A percentile compares a stretch with the other conserved stretches of the same genome.
Evolutionary conservation across 1,140 invertebrate genomes (phyloP).

Genomic region (Dreissena rostriformis): DNA sequence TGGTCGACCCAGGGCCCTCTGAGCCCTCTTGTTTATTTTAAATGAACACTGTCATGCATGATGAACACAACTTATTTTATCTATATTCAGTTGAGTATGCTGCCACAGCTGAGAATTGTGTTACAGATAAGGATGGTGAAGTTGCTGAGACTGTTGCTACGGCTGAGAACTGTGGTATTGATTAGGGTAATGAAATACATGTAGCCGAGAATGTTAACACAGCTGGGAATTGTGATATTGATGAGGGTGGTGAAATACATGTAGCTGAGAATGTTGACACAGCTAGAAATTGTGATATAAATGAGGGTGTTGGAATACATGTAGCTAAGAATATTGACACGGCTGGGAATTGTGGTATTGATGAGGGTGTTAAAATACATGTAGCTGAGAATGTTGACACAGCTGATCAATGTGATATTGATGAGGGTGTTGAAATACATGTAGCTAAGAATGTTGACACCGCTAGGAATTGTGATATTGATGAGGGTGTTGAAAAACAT

Average conservation of each 20-base stretch:
- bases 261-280: not conserved
- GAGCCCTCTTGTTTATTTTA: conserved; percentile 22
- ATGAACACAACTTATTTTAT: conserved; percentile 24
- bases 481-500: too few relatives aligned
- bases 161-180: conserved; percentile 5
- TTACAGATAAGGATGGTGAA: conserved; percentile 15
- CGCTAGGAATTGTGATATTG: too few relatives aligned
- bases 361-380: too few relatives aligned
- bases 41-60: conserved; percentile 22
- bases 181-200: conserved; percentile 8
- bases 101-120: conserved; percentile 25
- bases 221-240: conserved; percentile 18
- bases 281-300: too few relatives aligned
- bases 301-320: too few relatives aligned
- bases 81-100: conserved; percentile 23
- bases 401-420: too few relatives aligned
- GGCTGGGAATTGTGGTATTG: too few relatives aligned
- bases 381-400: too few relatives aligned
- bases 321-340: too few relatives aligned
- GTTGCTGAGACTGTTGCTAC: conserved; percentile 10
- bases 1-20: too few relatives aligned
- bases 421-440: too few relatives aligned
- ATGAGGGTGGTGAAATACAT: conserved; percentile 13
- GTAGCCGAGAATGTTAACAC: conserved; percentile 24
- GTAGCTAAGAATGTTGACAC: too few relatives aligned